Evolutionary conservation across 1,140 invertebrate species (phyloP).

Genomic region (Macrocentrus cingulum): DNA sequence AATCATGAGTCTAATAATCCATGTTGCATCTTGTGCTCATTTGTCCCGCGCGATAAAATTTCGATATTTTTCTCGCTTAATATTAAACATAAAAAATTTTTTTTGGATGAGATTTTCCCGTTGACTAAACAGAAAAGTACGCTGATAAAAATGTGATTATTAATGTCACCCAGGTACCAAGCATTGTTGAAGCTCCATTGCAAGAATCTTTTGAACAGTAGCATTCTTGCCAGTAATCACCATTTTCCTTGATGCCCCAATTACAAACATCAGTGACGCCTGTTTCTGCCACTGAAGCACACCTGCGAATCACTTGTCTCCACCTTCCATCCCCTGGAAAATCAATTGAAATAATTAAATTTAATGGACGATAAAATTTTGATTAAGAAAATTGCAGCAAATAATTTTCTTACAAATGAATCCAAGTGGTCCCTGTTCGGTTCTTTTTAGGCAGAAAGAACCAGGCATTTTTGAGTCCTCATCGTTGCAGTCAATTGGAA

Average conservation of each 20-base stretch:
- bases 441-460: constrained; percentile 91
- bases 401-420: constrained; percentile 77
- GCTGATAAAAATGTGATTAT: constrained; percentile 12
- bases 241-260: constrained; percentile 90
- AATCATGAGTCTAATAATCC: too few relatives aligned
- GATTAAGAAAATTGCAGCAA: not conserved
- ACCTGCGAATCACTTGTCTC: constrained; percentile 86
- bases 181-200: constrained; percentile 60
- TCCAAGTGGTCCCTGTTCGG: constrained; percentile 84
- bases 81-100: too few relatives aligned
- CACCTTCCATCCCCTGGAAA: constrained; percentile 85
- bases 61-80: too few relatives aligned
- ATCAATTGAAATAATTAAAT: constrained; percentile 20
- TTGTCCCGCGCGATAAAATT: too few relatives aligned
- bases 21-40: too few relatives aligned
- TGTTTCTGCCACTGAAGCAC: constrained; percentile 85
- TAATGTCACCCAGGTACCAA: constrained; percentile 6
- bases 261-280: constrained; percentile 91
- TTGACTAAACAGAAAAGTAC: constrained; percentile 24
- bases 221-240: constrained; percentile 93
- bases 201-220: constrained; percentile 88
- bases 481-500: constrained; percentile 85
- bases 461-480: constrained; percentile 88
- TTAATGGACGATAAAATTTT: not conserved
- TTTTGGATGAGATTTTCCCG: constrained; percentile 1